A percentile compares a stretch with the other conserved stretches of the same genome.
phyloP scores from a whole-genome alignment of 92 coral and sea anemone genomes.

The Parazoanthus swiftii region DNA sequence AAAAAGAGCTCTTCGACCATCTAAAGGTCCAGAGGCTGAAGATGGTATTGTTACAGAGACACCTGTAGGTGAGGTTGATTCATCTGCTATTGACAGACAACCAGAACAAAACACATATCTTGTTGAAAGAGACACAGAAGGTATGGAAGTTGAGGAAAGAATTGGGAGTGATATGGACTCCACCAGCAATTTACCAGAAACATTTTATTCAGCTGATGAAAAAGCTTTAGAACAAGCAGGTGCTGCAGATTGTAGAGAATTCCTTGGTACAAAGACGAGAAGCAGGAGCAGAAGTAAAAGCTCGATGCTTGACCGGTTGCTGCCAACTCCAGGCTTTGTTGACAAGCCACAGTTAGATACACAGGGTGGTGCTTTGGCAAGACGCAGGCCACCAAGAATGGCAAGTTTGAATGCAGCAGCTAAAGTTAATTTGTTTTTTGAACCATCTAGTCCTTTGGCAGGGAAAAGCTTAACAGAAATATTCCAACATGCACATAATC shows the following conservation, averaged over 20 bases:
- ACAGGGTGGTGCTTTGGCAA: slow-evolving; percentile 72
- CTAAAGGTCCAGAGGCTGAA: not conserved
- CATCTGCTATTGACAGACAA: not conserved
- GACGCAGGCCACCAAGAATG: slow-evolving; percentile 90
- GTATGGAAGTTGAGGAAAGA: slow-evolving; percentile 56
- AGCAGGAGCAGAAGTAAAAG: slow-evolving; percentile 61
- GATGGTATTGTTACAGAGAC: slow-evolving; percentile 17
- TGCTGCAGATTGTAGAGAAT: slow-evolving; percentile 30
- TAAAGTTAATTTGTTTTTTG: slow-evolving; percentile 89
- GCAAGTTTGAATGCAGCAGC: slow-evolving; percentile 99
- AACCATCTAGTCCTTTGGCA: slow-evolving; percentile 96
- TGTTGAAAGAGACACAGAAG: slow-evolving; percentile 7
- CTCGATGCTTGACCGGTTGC: slow-evolving; percentile 86
- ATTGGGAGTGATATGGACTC: slow-evolving; percentile 27
- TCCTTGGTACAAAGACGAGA: slow-evolving; percentile 54
- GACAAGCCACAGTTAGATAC: slow-evolving; percentile 82
- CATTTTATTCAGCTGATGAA: slow-evolving; percentile 35
- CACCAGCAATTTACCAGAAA: slow-evolving; percentile 21
- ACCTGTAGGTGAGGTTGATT: slow-evolving; percentile 15
- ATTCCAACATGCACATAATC: slow-evolving; percentile 73
- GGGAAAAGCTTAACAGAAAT: slow-evolving; percentile 85
- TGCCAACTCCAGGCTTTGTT: slow-evolving; percentile 98
- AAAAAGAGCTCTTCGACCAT: not conserved
- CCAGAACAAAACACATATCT: slow-evolving; percentile 19
- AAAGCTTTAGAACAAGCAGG: slow-evolving; percentile 53